These are phyloP conservation scores for Oryctes rhinoceros DNA, from an alignment of 1,140 invertebrate genomes.

Conservation along the genomic window DNA sequence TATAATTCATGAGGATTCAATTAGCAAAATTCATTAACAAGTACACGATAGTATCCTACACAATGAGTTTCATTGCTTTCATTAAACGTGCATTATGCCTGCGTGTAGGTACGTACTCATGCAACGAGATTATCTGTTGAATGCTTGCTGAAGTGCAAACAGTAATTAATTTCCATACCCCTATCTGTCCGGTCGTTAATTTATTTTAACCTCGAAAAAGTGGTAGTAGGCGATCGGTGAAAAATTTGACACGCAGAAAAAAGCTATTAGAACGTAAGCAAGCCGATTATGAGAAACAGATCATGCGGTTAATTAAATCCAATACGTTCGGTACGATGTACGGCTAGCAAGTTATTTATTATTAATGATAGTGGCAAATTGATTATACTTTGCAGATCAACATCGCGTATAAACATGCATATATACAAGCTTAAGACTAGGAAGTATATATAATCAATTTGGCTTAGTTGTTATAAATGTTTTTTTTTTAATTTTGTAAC, in stretches of 20 bases:
- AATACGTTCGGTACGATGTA: not conserved
- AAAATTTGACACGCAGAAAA: not conserved
- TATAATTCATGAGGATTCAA: conserved; percentile 7
- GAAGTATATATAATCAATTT: not conserved
- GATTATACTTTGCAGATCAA: not conserved
- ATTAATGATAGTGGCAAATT: conserved; percentile 13
- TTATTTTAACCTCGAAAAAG: conserved; percentile 19
- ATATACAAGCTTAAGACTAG: not conserved
- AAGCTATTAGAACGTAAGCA: not conserved
- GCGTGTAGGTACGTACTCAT: not conserved
- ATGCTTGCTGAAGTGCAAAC: conserved; percentile 26
- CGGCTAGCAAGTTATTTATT: not conserved
- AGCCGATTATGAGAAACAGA: not conserved
- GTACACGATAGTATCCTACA: not conserved
- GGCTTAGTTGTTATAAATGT: not conserved
- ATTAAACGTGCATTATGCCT: conserved; percentile 20
- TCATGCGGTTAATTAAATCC: conserved; percentile 9
- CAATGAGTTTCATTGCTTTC: conserved; percentile 14
- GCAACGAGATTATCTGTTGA: conserved; percentile 32
- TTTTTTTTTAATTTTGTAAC: not conserved
- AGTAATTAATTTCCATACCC: conserved; percentile 28
- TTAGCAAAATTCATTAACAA: conserved; percentile 16
- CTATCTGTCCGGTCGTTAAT: conserved; percentile 18
- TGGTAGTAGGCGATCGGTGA: not conserved
- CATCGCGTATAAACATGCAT: not conserved